Conservation (phyloP, 2,113 vertebrate genomes). For the Salvelinus fontinalis region DNA sequence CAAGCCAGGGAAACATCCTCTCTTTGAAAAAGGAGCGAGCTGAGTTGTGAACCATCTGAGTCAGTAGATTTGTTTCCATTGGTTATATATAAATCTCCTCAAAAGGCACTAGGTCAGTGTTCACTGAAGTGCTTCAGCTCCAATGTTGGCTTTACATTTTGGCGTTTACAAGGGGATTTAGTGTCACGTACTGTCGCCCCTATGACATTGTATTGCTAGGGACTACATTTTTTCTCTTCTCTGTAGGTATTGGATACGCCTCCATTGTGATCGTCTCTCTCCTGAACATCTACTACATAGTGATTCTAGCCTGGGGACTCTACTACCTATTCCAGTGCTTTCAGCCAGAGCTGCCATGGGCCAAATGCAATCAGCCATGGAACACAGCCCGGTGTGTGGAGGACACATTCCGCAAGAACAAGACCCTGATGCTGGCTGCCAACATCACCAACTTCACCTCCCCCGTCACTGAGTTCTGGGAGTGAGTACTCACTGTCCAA, state of each 20-base stretch:
- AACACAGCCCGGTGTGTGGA: conserved; percentile 89
- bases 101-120: background rate
- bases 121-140: background rate
- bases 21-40: background rate
- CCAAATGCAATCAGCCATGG: conserved; percentile 91
- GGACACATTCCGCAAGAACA: conserved; percentile 91
- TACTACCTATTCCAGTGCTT: conserved; percentile 98
- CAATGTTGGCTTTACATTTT: background rate
- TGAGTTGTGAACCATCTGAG: background rate
- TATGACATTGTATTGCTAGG: too few species aligned
- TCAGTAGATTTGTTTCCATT: too few species aligned
- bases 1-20: background rate
- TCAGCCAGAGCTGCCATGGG: conserved; percentile 92
- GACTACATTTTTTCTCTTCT: conserved; percentile 8
- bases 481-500: conserved; percentile 79
- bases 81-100: background rate
- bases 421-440: conserved; percentile 81
- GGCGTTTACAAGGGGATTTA: background rate
- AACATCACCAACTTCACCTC: conserved; percentile 90
- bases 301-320: conserved; percentile 98
- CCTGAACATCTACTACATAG: conserved; percentile 95
- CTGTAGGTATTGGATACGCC: conserved; percentile 94
- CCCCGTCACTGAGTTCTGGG: conserved; percentile 97
- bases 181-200: background rate
- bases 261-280: conserved; percentile 97